phyloP scores from a whole-genome alignment of 2,113 vertebrate genomes.

The sheep (Ovis aries) region ARS-UI_Ramb_v3.0 NC_056061.1:25153501-25154000 shows the following conservation, averaged over 20 bases:
- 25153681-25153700: not conserved
- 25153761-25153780: not conserved
- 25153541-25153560: not conserved
- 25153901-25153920: too few species aligned
- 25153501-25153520: not conserved
- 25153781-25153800: not conserved
- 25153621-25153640: not conserved
- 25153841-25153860: not conserved
- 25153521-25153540: not conserved
- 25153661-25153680: not conserved
- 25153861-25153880: not conserved
- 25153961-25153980: too few species aligned
- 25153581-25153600: not conserved
- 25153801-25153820: not conserved
- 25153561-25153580: not conserved
- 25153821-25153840: not conserved
- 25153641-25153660: not conserved
- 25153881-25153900: not conserved
- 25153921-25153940: too few species aligned
- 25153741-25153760: not conserved
- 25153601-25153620: not conserved
- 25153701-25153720: not conserved
- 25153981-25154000: too few species aligned
- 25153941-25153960: too few species aligned
- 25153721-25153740: not conserved